phyloP scores from a whole-genome alignment of 2,888 invertebrate genomes.

The Pilophorus perplexus region DNA sequence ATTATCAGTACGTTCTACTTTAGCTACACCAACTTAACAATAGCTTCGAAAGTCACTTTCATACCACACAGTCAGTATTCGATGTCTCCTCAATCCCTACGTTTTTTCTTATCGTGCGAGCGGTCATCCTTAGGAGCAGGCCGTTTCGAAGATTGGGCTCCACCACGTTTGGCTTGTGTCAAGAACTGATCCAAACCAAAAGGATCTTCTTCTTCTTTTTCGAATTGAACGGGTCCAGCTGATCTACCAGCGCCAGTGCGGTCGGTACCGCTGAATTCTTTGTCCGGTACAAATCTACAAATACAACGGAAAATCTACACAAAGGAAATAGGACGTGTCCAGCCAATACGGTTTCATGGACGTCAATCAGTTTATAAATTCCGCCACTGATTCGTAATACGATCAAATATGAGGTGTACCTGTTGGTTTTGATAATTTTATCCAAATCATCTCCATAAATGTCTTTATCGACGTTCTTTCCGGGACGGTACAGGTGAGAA shows the following conservation, averaged over 20 bases:
- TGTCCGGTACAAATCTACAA: conserved; percentile 93
- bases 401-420: conserved; percentile 58
- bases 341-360: too few species aligned
- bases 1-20: too few species aligned
- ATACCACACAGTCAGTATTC: too few species aligned
- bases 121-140: conserved; percentile 58
- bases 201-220: conserved; percentile 76
- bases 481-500: conserved; percentile 85
- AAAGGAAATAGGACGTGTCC: too few species aligned
- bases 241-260: conserved; percentile 64
- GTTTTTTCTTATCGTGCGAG: conserved; percentile 55
- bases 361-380: neutral
- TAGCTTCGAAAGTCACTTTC: too few species aligned
- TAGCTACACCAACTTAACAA: too few species aligned
- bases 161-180: conserved; percentile 82
- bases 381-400: neutral
- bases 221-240: conserved; percentile 94
- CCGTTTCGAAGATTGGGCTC: conserved; percentile 76
- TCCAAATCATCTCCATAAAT: conserved; percentile 89
- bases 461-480: conserved; percentile 83
- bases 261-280: conserved; percentile 92
- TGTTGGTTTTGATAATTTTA: conserved; percentile 79
- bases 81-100: conserved; percentile 54
- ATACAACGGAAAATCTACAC: neutral
- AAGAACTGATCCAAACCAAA: conserved; percentile 98